Evolutionary conservation across 2,113 vertebrate genomes (phyloP).

Genomic region (Pungitius pungitius): DNA sequence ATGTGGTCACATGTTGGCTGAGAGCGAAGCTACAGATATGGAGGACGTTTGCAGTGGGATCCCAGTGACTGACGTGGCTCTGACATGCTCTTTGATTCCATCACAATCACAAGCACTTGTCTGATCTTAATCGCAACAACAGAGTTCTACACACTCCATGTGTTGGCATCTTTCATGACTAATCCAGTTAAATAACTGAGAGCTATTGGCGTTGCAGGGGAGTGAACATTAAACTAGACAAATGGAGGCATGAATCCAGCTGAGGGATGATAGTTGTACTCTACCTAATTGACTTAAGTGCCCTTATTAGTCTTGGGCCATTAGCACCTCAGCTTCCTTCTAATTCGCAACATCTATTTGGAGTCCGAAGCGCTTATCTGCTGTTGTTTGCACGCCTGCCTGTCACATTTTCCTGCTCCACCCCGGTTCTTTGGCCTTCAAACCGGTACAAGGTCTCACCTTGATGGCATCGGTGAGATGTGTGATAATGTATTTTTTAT

Average conservation of each 20-base stretch:
- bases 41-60: background rate
- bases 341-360: constrained; percentile 41
- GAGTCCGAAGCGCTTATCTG: constrained; percentile 15
- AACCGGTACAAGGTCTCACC: constrained; percentile 23
- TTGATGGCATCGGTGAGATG: background rate
- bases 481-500: constrained; percentile 44
- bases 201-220: constrained; percentile 32
- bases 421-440: constrained; percentile 1
- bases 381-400: background rate
- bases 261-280: constrained; percentile 44
- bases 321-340: constrained; percentile 52
- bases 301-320: constrained; percentile 50
- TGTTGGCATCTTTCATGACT: constrained; percentile 37
- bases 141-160: constrained; percentile 15
- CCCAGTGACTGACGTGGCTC: background rate
- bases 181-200: constrained; percentile 41
- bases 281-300: constrained; percentile 56
- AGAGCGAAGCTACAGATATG: background rate
- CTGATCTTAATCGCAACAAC: background rate
- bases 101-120: constrained; percentile 14
- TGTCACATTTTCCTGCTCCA: background rate
- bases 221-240: constrained; percentile 34
- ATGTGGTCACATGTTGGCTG: constrained; percentile 21
- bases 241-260: constrained; percentile 27
- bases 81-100: background rate